A percentile compares a stretch with the other conserved stretches of the same genome.
Evolutionary conservation across 2,797 vertebrate species (phyloP).

Genomic region (Hippopotamyrus pictus): DNA sequence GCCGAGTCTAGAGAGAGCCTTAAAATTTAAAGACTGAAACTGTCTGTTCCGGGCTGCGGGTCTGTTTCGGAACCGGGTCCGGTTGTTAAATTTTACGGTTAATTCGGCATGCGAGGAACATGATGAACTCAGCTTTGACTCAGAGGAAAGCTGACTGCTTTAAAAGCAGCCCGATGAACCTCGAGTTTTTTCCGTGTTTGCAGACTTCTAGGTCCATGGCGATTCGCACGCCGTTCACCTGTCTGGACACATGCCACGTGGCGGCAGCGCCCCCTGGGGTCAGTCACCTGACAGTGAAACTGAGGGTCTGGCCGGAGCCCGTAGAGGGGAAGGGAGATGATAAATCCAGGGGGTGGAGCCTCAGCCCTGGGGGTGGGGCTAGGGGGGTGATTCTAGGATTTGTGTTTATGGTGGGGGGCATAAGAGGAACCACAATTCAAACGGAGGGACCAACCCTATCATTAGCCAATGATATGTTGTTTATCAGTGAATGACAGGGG

Average conservation of each 20-base stretch:
- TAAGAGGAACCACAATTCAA: background rate
- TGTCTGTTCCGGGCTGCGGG: background rate
- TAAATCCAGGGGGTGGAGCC: background rate
- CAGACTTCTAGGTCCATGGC: background rate
- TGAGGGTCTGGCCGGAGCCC: background rate
- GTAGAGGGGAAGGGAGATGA: background rate
- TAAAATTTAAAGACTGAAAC: background rate
- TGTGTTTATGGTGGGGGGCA: background rate
- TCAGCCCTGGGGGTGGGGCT: background rate
- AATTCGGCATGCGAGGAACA: background rate
- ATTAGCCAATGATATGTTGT: background rate
- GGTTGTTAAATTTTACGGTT: constrained; percentile 7
- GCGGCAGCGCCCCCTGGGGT: background rate
- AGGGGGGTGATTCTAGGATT: background rate
- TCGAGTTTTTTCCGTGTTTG: background rate
- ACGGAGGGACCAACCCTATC: background rate
- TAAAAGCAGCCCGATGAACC: background rate
- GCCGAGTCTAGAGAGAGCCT: background rate
- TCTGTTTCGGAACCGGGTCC: background rate
- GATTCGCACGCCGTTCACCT: background rate
- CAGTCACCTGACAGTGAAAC: background rate
- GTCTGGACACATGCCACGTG: background rate
- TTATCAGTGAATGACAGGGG: background rate
- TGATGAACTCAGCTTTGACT: background rate
- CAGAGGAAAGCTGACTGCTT: background rate